A percentile compares a stretch with the other conserved stretches of the same genome.
Conservation (phyloP, 2,888 invertebrate genomes). For the Scelioninae gen. 2 region DNA sequence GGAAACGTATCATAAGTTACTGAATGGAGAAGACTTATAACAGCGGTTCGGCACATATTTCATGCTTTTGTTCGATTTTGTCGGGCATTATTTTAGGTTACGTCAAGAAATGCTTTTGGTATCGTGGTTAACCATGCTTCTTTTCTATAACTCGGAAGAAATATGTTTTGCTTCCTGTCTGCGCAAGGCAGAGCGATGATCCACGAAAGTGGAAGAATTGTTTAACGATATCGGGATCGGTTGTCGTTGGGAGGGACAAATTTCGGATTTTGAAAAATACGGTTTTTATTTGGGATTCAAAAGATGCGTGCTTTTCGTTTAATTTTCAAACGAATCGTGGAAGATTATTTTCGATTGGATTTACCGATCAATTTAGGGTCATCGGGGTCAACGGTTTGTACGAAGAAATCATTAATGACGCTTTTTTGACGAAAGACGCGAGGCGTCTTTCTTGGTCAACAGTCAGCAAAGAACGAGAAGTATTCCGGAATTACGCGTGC, state of each 20-base stretch:
- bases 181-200: conserved; percentile 41
- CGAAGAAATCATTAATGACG: no score
- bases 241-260: conserved; percentile 7
- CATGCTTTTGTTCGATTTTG: conserved; percentile 75
- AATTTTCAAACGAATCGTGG: no score
- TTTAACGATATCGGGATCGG: conserved; percentile 22
- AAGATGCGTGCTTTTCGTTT: no score
- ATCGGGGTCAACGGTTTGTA: no score
- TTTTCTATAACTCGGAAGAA: conserved; percentile 66
- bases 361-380: no score
- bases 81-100: conserved; percentile 74
- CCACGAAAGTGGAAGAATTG: conserved; percentile 45
- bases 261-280: background rate
- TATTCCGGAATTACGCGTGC: no score
- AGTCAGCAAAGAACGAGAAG: no score
- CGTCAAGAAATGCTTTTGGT: conserved; percentile 72
- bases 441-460: no score
- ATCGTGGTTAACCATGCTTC: conserved; percentile 67
- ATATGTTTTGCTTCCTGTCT: conserved; percentile 71
- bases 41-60: conserved; percentile 71
- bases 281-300: no score
- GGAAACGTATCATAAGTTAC: conserved; percentile 74
- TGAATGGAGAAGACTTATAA: conserved; percentile 68
- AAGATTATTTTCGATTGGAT: no score
- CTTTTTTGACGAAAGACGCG: no score